Evolutionary conservation across 2,888 invertebrate species (phyloP).

Genomic region (Thera obeliscata): DNA sequence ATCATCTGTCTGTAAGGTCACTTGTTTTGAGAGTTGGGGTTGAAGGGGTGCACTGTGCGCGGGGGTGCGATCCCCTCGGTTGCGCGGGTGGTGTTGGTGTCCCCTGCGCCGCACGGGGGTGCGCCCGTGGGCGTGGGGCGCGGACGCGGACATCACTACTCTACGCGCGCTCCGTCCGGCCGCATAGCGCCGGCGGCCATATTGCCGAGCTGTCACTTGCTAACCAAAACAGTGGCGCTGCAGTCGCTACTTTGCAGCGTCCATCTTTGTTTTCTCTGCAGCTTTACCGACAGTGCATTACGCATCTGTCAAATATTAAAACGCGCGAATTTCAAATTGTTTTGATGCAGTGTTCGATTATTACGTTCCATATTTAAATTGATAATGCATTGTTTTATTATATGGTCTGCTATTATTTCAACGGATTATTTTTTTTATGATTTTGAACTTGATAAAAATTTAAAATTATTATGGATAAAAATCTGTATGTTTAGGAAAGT

Average conservation of each 20-base stretch:
- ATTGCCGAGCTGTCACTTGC: conserved; percentile 76
- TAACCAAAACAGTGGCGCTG: conserved; percentile 66
- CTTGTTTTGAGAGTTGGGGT: conserved; percentile 76
- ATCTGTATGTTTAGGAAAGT: conserved; percentile 24
- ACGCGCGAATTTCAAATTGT: conserved; percentile 58
- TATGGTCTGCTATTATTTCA: not conserved
- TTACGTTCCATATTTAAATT: not conserved
- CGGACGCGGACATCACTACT: conserved; percentile 84
- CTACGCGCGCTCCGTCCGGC: conserved; percentile 73
- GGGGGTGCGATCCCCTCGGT: conserved; percentile 84
- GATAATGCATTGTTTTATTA: not conserved
- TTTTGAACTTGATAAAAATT: not conserved
- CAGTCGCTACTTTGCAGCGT: conserved; percentile 60
- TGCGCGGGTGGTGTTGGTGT: conserved; percentile 90
- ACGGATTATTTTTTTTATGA: not conserved
- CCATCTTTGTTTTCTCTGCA: conserved; percentile 72
- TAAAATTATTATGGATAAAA: conserved; percentile 1
- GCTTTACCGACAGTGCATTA: conserved; percentile 69
- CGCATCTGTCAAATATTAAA: conserved; percentile 24
- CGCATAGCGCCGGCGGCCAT: conserved; percentile 86
- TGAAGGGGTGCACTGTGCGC: conserved; percentile 69
- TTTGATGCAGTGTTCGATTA: not conserved
- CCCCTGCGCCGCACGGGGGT: conserved; percentile 87
- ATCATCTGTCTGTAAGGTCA: conserved; percentile 80
- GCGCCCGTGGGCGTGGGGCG: conserved; percentile 85